A percentile compares a stretch with the other conserved stretches of the same genome.
Evolutionary conservation across 2,888 invertebrate species (phyloP).

Genomic region (Sphaeridia pumilis): DNA sequence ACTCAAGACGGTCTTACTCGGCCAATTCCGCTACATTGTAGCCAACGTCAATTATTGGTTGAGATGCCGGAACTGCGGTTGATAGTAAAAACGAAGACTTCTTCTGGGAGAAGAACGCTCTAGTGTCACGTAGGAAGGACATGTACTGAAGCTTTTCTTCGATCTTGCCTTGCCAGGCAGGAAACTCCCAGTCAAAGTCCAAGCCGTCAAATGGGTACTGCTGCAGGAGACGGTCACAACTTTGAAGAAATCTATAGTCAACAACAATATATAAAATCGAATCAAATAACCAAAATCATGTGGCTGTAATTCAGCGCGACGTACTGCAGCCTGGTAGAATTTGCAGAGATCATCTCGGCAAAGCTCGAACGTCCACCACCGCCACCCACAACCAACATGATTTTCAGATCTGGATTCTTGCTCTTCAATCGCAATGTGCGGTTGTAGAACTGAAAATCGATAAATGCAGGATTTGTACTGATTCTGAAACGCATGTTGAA

Average conservation of each 20-base stretch:
- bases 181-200: slow-evolving; percentile 54
- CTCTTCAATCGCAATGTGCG: slow-evolving; percentile 48
- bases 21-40: slow-evolving; percentile 69
- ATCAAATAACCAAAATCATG: not conserved
- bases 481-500: not conserved
- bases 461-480: not conserved
- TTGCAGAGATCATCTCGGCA: slow-evolving; percentile 55
- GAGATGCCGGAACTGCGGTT: slow-evolving; percentile 67
- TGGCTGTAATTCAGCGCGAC: too few relatives aligned
- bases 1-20: slow-evolving; percentile 48
- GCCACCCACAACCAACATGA: slow-evolving; percentile 60
- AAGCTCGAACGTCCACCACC: slow-evolving; percentile 49
- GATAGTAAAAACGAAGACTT: slow-evolving; percentile 46
- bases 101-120: slow-evolving; percentile 50
- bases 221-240: slow-evolving; percentile 29
- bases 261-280: not conserved
- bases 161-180: slow-evolving; percentile 47
- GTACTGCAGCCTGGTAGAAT: not conserved
- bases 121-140: slow-evolving; percentile 59
- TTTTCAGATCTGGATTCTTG: slow-evolving; percentile 54
- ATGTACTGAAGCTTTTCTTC: slow-evolving; percentile 61
- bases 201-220: slow-evolving; percentile 37
- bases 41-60: slow-evolving; percentile 58
- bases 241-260: slow-evolving; percentile 34
- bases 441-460: slow-evolving; percentile 38